Conservation (phyloP, 92 coral and sea anemone genomes). For the Palythoa grandiflora region DNA sequence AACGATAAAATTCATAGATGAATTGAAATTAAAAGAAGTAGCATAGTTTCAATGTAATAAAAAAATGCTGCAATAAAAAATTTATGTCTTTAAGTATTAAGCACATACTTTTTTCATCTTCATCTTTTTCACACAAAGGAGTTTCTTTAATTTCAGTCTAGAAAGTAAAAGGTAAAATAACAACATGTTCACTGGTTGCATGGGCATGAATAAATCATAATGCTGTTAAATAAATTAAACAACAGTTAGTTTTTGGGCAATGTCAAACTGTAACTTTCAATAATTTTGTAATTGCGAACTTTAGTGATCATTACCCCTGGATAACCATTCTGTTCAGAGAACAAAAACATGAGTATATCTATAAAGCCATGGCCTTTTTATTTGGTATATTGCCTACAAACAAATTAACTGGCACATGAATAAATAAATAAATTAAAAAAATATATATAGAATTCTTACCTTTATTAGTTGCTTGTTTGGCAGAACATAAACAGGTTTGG, state of each 20-base stretch:
- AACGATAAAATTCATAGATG: neutral
- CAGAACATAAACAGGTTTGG: conserved; percentile 28
- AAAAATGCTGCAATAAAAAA: neutral
- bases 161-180: neutral
- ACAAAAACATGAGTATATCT: neutral
- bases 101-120: conserved; percentile 5
- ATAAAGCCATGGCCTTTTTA: neutral
- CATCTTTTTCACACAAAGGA: conserved; percentile 4
- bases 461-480: conserved; percentile 16
- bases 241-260: neutral
- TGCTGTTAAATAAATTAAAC: neutral
- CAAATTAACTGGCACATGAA: neutral
- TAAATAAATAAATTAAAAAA: neutral
- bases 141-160: neutral
- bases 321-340: neutral
- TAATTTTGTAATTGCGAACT: neutral
- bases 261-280: neutral
- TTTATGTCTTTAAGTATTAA: neutral
- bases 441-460: neutral
- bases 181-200: neutral
- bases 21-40: neutral
- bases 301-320: neutral
- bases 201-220: conserved; percentile 1
- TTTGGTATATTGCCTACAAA: conserved; percentile 4
- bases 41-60: neutral